A percentile compares a stretch with the other conserved stretches of the same genome.
phyloP scores from a whole-genome alignment of 2,888 invertebrate genomes.

The Willowsia nigromaculata region DNA sequence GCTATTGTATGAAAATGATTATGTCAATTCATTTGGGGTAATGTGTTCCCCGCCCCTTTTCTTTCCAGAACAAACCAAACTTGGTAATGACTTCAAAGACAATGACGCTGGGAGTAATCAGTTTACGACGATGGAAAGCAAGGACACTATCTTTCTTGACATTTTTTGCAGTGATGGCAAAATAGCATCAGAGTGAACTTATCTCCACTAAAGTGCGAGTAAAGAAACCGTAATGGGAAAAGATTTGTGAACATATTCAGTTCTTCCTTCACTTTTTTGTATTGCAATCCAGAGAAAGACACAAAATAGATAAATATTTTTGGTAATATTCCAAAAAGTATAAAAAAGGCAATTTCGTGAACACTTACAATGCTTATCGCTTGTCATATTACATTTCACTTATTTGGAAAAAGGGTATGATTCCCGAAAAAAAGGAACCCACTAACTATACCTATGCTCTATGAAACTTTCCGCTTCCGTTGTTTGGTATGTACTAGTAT shows the following conservation, averaged over 20 bases:
- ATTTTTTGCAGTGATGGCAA: not conserved
- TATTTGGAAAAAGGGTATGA: not conserved
- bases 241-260: constrained; percentile 3
- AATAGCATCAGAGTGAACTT: not conserved
- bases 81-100: not conserved
- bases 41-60: not conserved
- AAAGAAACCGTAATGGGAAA: not conserved
- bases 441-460: not conserved
- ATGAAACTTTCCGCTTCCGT: not conserved
- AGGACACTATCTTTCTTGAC: constrained; percentile 16
- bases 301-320: constrained; percentile 14
- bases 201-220: not conserved
- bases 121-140: not conserved
- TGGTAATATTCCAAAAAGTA: constrained; percentile 45
- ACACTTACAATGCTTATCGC: constrained; percentile 22
- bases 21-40: constrained; percentile 18
- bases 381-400: constrained; percentile 25
- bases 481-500: no score
- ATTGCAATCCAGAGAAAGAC: not conserved
- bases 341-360: not conserved
- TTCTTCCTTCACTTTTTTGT: not conserved
- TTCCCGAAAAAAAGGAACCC: not conserved
- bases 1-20: not conserved
- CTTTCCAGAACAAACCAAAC: not conserved
- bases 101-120: not conserved